Evolutionary conservation across 2,888 invertebrate genomes (phyloP).

Genomic region (Plebejus anna): DNA sequence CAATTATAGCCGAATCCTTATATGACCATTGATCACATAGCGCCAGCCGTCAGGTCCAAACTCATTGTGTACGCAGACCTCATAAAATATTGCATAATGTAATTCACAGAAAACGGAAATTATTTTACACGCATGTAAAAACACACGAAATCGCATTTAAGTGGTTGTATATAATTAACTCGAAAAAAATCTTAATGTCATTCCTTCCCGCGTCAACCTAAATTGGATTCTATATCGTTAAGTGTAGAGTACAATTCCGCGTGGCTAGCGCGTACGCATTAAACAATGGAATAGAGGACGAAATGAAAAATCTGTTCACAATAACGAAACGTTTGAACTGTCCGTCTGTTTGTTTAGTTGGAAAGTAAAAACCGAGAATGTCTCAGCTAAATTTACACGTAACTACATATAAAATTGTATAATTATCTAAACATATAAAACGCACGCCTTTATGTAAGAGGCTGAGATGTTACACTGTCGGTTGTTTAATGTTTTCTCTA

Average conservation of each 20-base stretch:
- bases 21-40: background rate
- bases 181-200: slow-evolving; percentile 23
- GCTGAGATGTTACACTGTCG: slow-evolving; percentile 33
- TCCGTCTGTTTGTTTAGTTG: slow-evolving; percentile 61
- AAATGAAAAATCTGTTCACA: slow-evolving; percentile 51
- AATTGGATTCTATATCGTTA: background rate
- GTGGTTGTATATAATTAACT: slow-evolving; percentile 26
- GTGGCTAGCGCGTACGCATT: background rate
- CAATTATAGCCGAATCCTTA: background rate
- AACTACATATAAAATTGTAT: slow-evolving; percentile 42
- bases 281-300: slow-evolving; percentile 43
- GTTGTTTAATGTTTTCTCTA: slow-evolving; percentile 30
- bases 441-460: slow-evolving; percentile 35
- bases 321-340: slow-evolving; percentile 52
- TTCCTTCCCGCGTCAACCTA: background rate
- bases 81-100: slow-evolving; percentile 13
- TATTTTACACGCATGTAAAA: slow-evolving; percentile 12
- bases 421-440: slow-evolving; percentile 44
- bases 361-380: slow-evolving; percentile 56
- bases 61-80: background rate
- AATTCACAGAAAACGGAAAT: background rate
- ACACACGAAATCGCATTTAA: slow-evolving; percentile 17
- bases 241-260: background rate
- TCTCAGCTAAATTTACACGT: slow-evolving; percentile 48
- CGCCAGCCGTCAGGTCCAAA: background rate